Conservation (phyloP, 1,140 invertebrate genomes). For the Cylas formicarius region DNA sequence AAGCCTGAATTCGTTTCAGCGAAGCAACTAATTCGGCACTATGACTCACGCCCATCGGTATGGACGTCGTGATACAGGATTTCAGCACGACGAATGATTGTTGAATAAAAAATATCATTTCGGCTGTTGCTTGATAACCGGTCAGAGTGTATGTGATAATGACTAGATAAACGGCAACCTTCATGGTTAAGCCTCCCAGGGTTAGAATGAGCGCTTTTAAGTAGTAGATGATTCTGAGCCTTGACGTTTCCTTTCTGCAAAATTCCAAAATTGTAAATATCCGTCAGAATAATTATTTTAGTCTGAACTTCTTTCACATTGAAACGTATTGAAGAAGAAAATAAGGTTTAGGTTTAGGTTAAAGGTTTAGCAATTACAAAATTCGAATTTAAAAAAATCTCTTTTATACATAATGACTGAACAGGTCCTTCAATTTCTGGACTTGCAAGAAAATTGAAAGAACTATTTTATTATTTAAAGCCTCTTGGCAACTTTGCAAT, state of each 20-base stretch:
- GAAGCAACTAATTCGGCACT: constrained; percentile 44
- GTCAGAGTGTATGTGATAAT: constrained; percentile 69
- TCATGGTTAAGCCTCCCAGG: constrained; percentile 58
- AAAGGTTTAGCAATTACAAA: neutral
- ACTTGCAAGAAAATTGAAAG: no score
- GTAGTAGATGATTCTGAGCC: constrained; percentile 31
- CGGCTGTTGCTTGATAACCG: constrained; percentile 59
- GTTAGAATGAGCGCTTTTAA: constrained; percentile 28
- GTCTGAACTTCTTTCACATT: neutral
- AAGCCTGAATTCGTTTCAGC: constrained; percentile 23
- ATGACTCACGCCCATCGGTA: constrained; percentile 58
- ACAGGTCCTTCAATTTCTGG: neutral
- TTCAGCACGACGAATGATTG: constrained; percentile 66
- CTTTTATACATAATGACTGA: neutral
- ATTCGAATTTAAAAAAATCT: neutral
- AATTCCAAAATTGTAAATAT: constrained; percentile 8
- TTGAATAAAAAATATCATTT: constrained; percentile 68
- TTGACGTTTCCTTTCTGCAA: constrained; percentile 31
- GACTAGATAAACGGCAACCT: constrained; percentile 43
- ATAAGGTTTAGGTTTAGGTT: neutral
- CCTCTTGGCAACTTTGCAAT: no score
- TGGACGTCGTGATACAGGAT: constrained; percentile 64
- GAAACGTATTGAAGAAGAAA: neutral
- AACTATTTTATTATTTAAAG: no score
- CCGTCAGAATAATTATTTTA: no score